A percentile compares a stretch with the other conserved stretches of the same genome.
Conservation (phyloP, 1,140 invertebrate species). For the Batillaria attramentaria region DNA sequence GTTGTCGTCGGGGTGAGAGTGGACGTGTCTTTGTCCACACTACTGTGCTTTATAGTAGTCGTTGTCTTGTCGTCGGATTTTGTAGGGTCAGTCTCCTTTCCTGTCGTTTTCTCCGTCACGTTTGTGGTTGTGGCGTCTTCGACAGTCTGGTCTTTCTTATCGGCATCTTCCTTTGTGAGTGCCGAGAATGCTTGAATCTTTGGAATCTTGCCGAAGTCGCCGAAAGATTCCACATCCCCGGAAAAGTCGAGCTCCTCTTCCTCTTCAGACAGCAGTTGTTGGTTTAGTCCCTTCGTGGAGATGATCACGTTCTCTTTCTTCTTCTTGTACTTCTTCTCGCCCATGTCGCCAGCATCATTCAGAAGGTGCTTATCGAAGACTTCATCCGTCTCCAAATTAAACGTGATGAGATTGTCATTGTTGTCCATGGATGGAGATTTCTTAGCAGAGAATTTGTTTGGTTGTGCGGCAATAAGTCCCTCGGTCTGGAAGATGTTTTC, state of each 20-base stretch:
- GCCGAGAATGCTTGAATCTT: conserved; percentile 20
- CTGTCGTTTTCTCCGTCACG: neutral
- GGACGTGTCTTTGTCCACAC: neutral
- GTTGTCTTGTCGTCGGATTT: neutral
- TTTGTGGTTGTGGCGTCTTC: neutral
- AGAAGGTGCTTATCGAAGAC: neutral
- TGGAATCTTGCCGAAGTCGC: neutral
- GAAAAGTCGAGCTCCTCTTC: conserved; percentile 9
- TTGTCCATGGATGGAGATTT: neutral
- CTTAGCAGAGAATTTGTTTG: neutral
- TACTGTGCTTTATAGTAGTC: no score
- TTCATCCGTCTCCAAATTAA: neutral
- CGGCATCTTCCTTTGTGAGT: neutral
- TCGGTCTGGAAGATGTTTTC: neutral
- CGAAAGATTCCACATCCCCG: conserved; percentile 21
- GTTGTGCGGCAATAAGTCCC: neutral
- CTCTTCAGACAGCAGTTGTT: no score
- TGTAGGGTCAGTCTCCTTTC: neutral
- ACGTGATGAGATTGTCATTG: neutral
- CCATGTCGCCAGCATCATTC: neutral
- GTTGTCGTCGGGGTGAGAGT: neutral
- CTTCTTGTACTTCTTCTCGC: neutral
- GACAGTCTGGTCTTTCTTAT: neutral
- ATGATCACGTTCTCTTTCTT: neutral
- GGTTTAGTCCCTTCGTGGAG: neutral